These are phyloP conservation scores for Chaetops frenatus DNA, from an alignment of 2,113 vertebrate species.

Conservation along the genomic window DNA sequence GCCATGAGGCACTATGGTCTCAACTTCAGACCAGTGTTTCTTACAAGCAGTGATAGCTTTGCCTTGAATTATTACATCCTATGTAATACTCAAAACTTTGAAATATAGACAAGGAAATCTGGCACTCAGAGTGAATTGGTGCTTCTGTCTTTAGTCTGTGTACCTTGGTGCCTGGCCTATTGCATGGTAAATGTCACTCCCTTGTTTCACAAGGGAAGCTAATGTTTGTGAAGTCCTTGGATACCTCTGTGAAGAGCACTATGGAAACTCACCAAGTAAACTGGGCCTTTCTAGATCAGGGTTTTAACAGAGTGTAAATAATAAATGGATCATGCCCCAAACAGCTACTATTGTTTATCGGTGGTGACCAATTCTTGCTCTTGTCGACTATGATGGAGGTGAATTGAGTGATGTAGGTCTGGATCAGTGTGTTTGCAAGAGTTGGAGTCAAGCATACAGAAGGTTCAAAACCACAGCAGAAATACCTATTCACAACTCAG, in stretches of 20 bases:
- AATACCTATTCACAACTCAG: not conserved
- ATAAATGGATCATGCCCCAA: not conserved
- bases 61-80: not conserved
- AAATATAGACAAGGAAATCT: not conserved
- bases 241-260: not conserved
- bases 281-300: not conserved
- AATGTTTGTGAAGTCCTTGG: not conserved
- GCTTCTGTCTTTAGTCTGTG: not conserved
- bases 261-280: not conserved
- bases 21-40: not conserved
- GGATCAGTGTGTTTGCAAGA: not conserved
- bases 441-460: not conserved
- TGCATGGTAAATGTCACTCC: not conserved
- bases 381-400: not conserved
- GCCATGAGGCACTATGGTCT: not conserved
- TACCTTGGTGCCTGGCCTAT: not conserved
- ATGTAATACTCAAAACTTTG: not conserved
- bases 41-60: not conserved
- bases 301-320: not conserved
- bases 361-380: not conserved
- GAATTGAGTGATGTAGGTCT: not conserved
- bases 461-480: not conserved
- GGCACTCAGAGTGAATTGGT: not conserved
- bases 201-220: not conserved
- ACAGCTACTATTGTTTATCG: not conserved